Conservation (phyloP, 2,888 invertebrate species). For the Sipunculus nudus region DNA sequence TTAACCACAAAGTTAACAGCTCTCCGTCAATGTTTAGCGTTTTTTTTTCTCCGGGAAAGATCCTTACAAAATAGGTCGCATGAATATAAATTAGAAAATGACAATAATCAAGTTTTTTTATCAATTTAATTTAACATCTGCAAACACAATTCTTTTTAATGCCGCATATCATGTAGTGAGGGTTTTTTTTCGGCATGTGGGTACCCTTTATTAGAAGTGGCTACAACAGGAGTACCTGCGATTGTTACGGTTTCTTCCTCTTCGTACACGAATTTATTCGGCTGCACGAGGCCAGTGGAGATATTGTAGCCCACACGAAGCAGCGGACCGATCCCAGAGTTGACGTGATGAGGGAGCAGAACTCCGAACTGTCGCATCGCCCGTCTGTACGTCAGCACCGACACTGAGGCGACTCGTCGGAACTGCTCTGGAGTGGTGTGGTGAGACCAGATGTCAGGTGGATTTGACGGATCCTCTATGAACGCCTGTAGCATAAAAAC, state of each 20-base stretch:
- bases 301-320: slow-evolving; percentile 30
- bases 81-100: no score
- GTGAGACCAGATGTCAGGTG: slow-evolving; percentile 55
- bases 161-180: no score
- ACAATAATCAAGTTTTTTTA: no score
- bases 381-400: slow-evolving; percentile 33
- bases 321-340: slow-evolving; percentile 45
- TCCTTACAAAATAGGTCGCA: no score
- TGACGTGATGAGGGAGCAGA: slow-evolving; percentile 38
- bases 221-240: no score
- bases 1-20: no score
- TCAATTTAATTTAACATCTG: no score
- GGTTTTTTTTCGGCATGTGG: no score
- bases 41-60: no score
- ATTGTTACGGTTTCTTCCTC: slow-evolving; percentile 39
- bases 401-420: slow-evolving; percentile 21
- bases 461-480: slow-evolving; percentile 33
- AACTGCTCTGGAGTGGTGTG: slow-evolving; percentile 38
- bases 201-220: no score
- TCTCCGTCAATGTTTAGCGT: no score
- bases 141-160: no score
- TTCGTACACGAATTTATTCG: slow-evolving; percentile 41
- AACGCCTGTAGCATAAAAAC: slow-evolving; percentile 41
- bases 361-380: slow-evolving; percentile 55
- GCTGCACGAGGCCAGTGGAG: slow-evolving; percentile 36